phyloP scores from a whole-genome alignment of 1,140 invertebrate species.

The Papilio polytes region DNA sequence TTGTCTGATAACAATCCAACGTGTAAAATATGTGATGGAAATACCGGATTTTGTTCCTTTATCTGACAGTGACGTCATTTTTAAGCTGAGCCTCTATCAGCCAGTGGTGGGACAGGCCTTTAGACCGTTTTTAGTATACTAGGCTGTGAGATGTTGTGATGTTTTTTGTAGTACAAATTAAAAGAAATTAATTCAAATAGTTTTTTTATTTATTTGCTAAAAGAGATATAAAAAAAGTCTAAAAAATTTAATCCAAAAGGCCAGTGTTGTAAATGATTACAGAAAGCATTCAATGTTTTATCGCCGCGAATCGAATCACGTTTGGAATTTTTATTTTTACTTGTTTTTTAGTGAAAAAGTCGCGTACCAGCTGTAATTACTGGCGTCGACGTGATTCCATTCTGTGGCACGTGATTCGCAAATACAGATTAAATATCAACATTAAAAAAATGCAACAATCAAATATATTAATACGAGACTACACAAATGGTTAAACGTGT shows the following conservation, averaged over 20 bases:
- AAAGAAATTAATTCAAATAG: not conserved
- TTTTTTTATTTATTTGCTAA: not conserved
- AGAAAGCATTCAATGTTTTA: constrained; percentile 33
- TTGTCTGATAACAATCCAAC: no score
- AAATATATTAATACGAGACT: no score
- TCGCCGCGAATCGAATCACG: constrained; percentile 53
- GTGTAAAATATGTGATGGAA: no score
- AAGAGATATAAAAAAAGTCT: not conserved
- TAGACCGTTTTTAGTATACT: constrained; percentile 37
- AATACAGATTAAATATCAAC: constrained; percentile 47
- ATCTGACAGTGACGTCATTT: no score
- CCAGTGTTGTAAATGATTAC: not conserved
- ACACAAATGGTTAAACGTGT: no score
- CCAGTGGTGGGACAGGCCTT: no score
- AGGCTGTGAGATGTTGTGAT: constrained; percentile 43
- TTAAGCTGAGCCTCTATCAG: no score
- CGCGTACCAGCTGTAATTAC: constrained; percentile 67
- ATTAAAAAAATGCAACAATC: not conserved
- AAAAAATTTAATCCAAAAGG: not conserved
- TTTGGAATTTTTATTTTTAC: constrained; percentile 45
- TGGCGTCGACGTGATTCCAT: constrained; percentile 74
- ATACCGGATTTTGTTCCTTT: no score
- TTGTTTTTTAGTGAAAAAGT: constrained; percentile 42
- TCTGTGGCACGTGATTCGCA: constrained; percentile 64
- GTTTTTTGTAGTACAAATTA: constrained; percentile 36